Percentiles rank a stretch among this genome's conserved stretches.
These are phyloP conservation scores for Tretioscincus oriximinensis DNA, from an alignment of 2,113 vertebrate genomes.

Conservation along the genomic window DNA sequence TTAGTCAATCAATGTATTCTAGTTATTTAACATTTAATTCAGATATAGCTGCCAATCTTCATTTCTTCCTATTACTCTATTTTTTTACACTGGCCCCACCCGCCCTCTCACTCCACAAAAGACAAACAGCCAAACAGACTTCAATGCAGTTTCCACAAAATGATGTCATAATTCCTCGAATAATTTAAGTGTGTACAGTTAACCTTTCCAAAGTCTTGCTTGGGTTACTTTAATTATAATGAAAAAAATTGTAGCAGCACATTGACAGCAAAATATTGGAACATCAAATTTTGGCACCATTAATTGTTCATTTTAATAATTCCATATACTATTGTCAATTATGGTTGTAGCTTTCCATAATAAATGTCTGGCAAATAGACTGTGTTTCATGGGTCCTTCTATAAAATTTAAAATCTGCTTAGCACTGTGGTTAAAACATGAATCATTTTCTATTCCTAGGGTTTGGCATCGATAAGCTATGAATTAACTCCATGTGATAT, in stretches of 20 bases:
- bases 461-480: slow-evolving; percentile 47
- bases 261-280: not conserved
- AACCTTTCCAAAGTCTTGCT: not conserved
- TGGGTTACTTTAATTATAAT: not conserved
- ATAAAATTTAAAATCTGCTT: not conserved
- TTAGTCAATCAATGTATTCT: too few relatives aligned
- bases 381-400: not conserved
- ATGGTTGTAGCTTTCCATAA: not conserved
- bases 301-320: not conserved
- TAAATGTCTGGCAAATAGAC: not conserved
- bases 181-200: not conserved
- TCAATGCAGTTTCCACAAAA: not conserved
- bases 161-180: not conserved
- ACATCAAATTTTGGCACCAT: not conserved
- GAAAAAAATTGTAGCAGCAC: not conserved
- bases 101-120: not conserved
- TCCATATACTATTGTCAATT: not conserved
- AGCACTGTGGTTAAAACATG: not conserved
- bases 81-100: too few relatives aligned
- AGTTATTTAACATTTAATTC: too few relatives aligned
- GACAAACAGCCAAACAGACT: not conserved
- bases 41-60: too few relatives aligned
- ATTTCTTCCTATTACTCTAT: too few relatives aligned
- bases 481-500: slow-evolving; percentile 36
- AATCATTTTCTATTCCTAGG: not conserved